phyloP scores from a whole-genome alignment of 2,797 vertebrate genomes.

The Dallia pectoralis region DNA sequence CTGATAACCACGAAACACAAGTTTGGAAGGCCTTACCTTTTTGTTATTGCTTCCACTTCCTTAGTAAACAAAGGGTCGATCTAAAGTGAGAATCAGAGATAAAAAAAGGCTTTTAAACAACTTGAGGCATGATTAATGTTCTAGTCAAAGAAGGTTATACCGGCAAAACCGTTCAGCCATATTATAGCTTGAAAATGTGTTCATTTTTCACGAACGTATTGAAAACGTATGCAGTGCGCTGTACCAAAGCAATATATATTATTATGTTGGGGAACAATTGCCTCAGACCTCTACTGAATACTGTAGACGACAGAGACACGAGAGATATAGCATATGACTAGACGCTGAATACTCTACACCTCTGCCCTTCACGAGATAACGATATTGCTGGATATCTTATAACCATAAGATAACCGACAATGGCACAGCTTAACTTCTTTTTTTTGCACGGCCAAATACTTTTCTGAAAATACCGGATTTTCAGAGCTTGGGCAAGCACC shows the following conservation, averaged over 20 bases:
- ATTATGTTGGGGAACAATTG: background rate
- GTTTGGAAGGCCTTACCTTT: slow-evolving; percentile 68
- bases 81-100: slow-evolving; percentile 61
- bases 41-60: slow-evolving; percentile 80
- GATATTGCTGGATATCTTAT: slow-evolving; percentile 47
- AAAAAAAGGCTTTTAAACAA: slow-evolving; percentile 1
- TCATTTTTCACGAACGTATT: background rate
- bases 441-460: slow-evolving; percentile 60
- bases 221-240: background rate
- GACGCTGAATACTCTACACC: slow-evolving; percentile 12
- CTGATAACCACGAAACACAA: slow-evolving; percentile 19
- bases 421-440: slow-evolving; percentile 55
- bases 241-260: background rate
- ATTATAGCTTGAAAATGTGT: background rate
- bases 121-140: slow-evolving; percentile 2
- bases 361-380: slow-evolving; percentile 32
- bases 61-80: slow-evolving; percentile 81
- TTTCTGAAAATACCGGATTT: slow-evolving; percentile 64
- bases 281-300: background rate
- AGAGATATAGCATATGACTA: background rate
- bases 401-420: slow-evolving; percentile 52
- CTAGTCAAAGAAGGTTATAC: background rate
- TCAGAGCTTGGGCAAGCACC: slow-evolving; percentile 67
- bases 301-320: background rate
- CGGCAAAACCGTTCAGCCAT: background rate